Conservation (phyloP, 1,140 invertebrate genomes). For the Muscidifurax raptorellus region DNA sequence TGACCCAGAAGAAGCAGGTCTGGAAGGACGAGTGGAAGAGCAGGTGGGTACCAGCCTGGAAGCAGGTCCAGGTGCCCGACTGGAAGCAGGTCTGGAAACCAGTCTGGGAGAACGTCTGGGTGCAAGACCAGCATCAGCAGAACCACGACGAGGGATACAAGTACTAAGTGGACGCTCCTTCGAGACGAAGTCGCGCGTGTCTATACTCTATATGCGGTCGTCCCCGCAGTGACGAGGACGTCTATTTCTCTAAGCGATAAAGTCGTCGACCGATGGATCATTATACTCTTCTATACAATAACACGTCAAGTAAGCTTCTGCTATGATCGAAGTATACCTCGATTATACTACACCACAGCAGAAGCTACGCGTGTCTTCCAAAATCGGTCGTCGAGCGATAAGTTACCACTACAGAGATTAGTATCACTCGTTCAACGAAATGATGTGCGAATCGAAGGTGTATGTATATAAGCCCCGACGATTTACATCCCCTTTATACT, state of each 20-base stretch:
- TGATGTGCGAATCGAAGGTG: neutral
- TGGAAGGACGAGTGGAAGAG: conserved; percentile 87
- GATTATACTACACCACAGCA: neutral
- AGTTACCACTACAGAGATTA: neutral
- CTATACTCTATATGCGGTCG: neutral
- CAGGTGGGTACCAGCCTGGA: conserved; percentile 84
- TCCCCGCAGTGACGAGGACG: neutral
- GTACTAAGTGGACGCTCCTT: conserved; percentile 46
- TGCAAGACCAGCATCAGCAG: conserved; percentile 76
- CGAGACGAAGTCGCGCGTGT: neutral
- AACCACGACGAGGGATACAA: conserved; percentile 80
- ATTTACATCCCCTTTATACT: neutral
- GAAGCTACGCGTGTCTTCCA: neutral
- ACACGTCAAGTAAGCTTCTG: neutral
- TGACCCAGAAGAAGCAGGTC: conserved; percentile 84
- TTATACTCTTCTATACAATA: neutral
- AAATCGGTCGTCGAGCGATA: neutral
- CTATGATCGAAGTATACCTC: neutral
- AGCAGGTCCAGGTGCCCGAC: conserved; percentile 81
- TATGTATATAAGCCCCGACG: neutral
- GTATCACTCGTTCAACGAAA: neutral
- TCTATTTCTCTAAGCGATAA: neutral
- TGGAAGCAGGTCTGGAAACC: conserved; percentile 87
- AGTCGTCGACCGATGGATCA: neutral
- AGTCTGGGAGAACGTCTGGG: conserved; percentile 87